phyloP scores from a whole-genome alignment of 2,797 vertebrate species.

The Catamblyrhynchus diadema region DNA sequence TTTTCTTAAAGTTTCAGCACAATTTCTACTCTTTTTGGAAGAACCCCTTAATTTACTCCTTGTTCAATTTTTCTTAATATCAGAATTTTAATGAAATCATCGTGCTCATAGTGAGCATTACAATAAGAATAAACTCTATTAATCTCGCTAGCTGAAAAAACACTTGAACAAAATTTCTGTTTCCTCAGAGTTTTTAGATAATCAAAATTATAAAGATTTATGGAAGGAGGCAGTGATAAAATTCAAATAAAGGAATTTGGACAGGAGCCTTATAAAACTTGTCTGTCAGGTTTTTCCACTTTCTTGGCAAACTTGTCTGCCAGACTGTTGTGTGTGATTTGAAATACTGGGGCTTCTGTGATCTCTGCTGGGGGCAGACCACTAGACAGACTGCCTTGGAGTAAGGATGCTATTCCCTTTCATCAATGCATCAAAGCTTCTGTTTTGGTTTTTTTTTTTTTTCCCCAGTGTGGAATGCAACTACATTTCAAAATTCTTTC shows the following conservation, averaged over 20 bases:
- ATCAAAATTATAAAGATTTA: not conserved
- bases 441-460: not conserved
- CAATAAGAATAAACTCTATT: not conserved
- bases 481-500: not conserved
- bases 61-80: not conserved
- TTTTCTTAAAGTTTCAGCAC: not conserved
- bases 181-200: not conserved
- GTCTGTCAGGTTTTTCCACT: not conserved
- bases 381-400: not conserved
- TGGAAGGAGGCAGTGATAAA: not conserved
- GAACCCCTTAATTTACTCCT: not conserved
- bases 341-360: not conserved
- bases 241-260: not conserved
- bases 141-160: not conserved
- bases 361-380: conserved; percentile 27
- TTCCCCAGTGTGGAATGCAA: not conserved
- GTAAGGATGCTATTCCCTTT: conserved; percentile 6
- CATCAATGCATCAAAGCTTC: not conserved
- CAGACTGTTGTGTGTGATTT: not conserved
- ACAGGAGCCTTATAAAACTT: not conserved
- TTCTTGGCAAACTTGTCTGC: not conserved
- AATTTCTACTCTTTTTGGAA: not conserved
- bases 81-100: not conserved
- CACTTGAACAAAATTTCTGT: not conserved
- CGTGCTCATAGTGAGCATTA: not conserved